phyloP scores from a whole-genome alignment of 2,888 invertebrate genomes.

The Zootermopsis nevadensis region DNA sequence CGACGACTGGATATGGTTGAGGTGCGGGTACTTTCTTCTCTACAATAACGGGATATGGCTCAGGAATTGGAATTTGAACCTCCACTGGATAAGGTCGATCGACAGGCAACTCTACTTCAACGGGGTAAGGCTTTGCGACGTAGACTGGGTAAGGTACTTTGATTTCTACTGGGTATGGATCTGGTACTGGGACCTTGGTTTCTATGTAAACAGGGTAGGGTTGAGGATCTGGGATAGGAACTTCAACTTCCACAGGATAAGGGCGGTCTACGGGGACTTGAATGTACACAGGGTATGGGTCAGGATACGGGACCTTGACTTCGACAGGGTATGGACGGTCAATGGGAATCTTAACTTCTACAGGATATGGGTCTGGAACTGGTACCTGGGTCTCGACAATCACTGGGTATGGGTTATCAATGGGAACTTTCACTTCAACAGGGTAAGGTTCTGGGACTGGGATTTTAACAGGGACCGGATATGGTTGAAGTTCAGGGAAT shows the following conservation, averaged over 20 bases:
- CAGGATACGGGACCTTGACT: conserved; percentile 66
- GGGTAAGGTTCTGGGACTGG: conserved; percentile 67
- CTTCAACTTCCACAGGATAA: conserved; percentile 59
- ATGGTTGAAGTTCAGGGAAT: conserved; percentile 20
- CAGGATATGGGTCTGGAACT: conserved; percentile 70
- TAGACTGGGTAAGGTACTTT: conserved; percentile 62
- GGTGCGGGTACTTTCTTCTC: conserved; percentile 67
- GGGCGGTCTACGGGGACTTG: conserved; percentile 65
- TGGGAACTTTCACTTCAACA: conserved; percentile 56
- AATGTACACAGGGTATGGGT: conserved; percentile 77
- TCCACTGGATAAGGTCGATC: conserved; percentile 64
- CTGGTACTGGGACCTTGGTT: conserved; percentile 70
- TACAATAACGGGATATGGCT: conserved; percentile 69
- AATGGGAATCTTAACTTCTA: conserved; percentile 74
- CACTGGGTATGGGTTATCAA: conserved; percentile 35
- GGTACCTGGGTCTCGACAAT: conserved; percentile 67
- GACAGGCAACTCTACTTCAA: conserved; percentile 43
- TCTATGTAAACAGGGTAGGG: conserved; percentile 69
- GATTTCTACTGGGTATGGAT: conserved; percentile 62
- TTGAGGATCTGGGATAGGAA: conserved; percentile 55
- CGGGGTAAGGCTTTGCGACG: conserved; percentile 62
- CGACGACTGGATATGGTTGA: conserved; percentile 62
- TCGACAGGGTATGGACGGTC: conserved; percentile 55
- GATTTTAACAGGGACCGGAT: conserved; percentile 66
- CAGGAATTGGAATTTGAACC: conserved; percentile 76